Evolutionary conservation across 2,888 invertebrate genomes (phyloP), one percentile per base, ranked within the genome.

Genomic region (Eupithecia subfuscata): DNA sequence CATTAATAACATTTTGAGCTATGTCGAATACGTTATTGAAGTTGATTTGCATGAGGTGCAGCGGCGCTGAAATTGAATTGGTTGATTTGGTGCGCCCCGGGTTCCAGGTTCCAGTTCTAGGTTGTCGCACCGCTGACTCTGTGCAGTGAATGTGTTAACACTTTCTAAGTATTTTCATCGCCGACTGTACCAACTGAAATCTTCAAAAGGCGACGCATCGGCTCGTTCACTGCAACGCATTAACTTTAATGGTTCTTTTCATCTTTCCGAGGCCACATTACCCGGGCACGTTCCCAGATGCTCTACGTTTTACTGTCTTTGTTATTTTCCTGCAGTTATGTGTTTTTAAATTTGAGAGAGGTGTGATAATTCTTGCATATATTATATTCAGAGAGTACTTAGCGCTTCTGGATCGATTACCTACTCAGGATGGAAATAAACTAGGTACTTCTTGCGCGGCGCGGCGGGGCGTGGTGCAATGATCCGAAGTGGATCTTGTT

Each of bases 231-330:
- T 73, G 76, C 76, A 73, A 48, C 64, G 43, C 69, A 76, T 76
- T 70, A 73, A 73, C 67, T 73, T 71, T 69, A 76, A 76, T 74
- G 76, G 37, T 68, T 52, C 64, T 45, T 65, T 71, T 71, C 70
- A 67, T 45, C 63, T 34, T 60, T 73, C 75, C 56, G n/a, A 60
- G 18, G 70, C 73, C 60, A 67, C n/a, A 73, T 70, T 67, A 70
- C 25, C 37, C 18, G 11, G 52, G 71, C 22, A n/a, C 34, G 52
- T 52, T 72, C 71, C 37, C 5, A 37, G 18, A 8, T 45, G 67
- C 67, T 37, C 68, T 22, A 37, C 34, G 8, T 64, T 37, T 37
- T 12, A 40, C 11, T 2, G 7, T 16, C 34, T 67, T 12, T n/a
- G 1, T 34, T 18, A n/a, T 34, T 64, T 37, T 40, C 37, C 37